Conservation (phyloP, 92 coral and sea anemone species). For the Parazoanthus darwini region DNA sequence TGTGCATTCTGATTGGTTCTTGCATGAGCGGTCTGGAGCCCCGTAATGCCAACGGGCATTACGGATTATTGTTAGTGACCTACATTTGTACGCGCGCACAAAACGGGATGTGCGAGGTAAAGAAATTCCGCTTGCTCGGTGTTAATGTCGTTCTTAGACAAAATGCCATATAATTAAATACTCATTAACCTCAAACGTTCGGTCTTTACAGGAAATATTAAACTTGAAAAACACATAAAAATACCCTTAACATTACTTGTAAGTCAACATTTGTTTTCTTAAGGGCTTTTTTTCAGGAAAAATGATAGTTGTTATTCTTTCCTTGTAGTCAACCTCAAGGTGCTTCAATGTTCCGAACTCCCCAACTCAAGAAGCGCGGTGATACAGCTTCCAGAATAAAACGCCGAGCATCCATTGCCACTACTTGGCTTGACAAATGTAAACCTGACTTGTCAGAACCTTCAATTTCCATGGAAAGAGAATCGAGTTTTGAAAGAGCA, state of each 20-base stretch:
- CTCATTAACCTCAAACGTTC: too few species aligned
- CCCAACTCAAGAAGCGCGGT: conserved; percentile 35
- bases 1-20: too few species aligned
- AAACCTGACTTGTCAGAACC: conserved; percentile 34
- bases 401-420: conserved; percentile 57
- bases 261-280: not conserved
- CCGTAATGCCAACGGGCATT: too few species aligned
- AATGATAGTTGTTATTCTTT: not conserved
- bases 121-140: too few species aligned
- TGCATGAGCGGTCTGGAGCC: too few species aligned
- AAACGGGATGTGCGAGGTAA: too few species aligned
- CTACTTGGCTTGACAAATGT: conserved; percentile 70
- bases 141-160: too few species aligned
- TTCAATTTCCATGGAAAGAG: not conserved
- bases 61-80: too few species aligned
- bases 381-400: conserved; percentile 40
- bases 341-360: conserved; percentile 8
- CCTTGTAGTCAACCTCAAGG: conserved; percentile 3
- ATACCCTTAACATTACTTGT: not conserved
- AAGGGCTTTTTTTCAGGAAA: not conserved
- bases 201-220: too few species aligned
- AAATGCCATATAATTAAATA: too few species aligned
- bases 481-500: not conserved
- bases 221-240: too few species aligned
- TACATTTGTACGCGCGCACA: too few species aligned